Conservation (phyloP, 92 coral and sea anemone genomes). For the Epizoanthus fatuus region DNA sequence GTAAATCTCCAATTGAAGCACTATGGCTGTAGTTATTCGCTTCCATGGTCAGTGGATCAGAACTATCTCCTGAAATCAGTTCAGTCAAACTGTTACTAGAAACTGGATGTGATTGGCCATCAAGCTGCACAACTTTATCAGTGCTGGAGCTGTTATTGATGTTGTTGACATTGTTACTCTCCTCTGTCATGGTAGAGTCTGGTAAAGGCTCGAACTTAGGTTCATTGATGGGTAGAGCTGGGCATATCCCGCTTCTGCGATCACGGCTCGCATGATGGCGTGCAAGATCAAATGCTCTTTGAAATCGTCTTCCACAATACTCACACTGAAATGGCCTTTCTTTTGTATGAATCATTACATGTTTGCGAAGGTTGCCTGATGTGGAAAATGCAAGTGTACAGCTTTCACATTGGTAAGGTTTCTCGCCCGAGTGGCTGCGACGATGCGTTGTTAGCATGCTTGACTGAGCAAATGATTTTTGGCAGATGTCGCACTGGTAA, state of each 20-base stretch:
- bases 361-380: conserved; percentile 11
- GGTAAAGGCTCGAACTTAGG: not conserved
- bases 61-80: not conserved
- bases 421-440: conserved; percentile 15
- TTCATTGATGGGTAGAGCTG: not conserved
- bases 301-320: conserved; percentile 9
- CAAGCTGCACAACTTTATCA: not conserved
- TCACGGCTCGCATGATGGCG: conserved; percentile 6
- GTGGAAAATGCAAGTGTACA: conserved; percentile 13
- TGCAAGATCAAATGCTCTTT: conserved; percentile 6
- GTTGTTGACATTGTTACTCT: not conserved
- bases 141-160: not conserved
- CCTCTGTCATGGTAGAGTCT: not conserved
- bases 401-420: not conserved
- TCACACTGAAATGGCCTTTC: conserved; percentile 6
- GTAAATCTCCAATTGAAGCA: not conserved
- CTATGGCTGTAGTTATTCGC: not conserved
- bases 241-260: not conserved
- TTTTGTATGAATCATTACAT: conserved; percentile 13
- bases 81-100: not conserved
- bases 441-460: conserved; percentile 10
- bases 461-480: conserved; percentile 7
- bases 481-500: conserved; percentile 14
- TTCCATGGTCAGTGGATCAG: not conserved
- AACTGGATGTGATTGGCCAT: not conserved